phyloP scores from a whole-genome alignment of 2,797 vertebrate genomes.

The Thamnophis elegans region DNA sequence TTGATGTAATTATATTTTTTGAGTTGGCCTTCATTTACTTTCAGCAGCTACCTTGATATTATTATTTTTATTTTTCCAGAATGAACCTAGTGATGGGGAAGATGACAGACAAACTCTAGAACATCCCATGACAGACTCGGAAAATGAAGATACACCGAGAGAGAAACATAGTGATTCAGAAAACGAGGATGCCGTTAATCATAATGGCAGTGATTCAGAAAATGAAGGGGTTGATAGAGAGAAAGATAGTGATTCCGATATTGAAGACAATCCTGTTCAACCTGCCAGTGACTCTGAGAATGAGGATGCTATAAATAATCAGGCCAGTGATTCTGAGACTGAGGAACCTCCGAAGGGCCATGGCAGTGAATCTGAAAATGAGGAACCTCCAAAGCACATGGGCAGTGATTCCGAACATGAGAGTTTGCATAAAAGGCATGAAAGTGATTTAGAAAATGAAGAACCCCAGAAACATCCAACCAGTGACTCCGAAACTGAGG shows the following conservation, averaged over 20 bases:
- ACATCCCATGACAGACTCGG: slow-evolving; percentile 69
- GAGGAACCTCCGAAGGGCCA: slow-evolving; percentile 67
- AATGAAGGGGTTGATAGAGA: slow-evolving; percentile 63
- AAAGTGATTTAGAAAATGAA: slow-evolving; percentile 74
- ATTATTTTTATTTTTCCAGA: slow-evolving; percentile 71
- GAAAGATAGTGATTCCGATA: slow-evolving; percentile 81
- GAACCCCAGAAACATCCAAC: slow-evolving; percentile 55
- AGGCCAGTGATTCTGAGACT: slow-evolving; percentile 79
- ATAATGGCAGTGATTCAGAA: slow-evolving; percentile 72
- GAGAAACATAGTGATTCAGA: slow-evolving; percentile 77
- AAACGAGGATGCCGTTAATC: slow-evolving; percentile 70
- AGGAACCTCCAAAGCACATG: slow-evolving; percentile 63
- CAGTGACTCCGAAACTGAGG: slow-evolving; percentile 71
- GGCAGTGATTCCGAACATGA: slow-evolving; percentile 74
- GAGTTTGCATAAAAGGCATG: slow-evolving; percentile 46
- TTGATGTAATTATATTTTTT: neutral
- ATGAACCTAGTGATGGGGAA: slow-evolving; percentile 84
- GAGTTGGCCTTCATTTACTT: slow-evolving; percentile 9
- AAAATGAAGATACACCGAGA: slow-evolving; percentile 72
- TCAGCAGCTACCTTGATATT: slow-evolving; percentile 35
- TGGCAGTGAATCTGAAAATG: slow-evolving; percentile 74
- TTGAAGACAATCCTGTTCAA: slow-evolving; percentile 58
- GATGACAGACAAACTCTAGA: slow-evolving; percentile 64
- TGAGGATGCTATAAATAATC: slow-evolving; percentile 71
- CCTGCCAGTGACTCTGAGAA: slow-evolving; percentile 75